Base-by-base conservation (phyloP, 2,113 vertebrate species). In the Eulacestoma nigropectus region DNA sequence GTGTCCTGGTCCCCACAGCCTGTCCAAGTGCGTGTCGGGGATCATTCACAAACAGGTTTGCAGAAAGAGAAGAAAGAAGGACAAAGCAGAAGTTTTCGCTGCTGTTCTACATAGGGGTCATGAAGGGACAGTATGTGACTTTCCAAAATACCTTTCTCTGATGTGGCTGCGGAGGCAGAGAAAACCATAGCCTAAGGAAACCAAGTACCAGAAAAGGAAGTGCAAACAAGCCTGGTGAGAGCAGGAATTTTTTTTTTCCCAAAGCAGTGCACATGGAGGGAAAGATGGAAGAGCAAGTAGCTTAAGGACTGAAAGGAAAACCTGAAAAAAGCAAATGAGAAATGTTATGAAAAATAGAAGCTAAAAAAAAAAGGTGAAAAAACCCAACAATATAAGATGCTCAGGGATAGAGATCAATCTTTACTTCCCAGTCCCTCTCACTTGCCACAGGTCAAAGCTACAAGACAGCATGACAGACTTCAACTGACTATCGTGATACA, bases 21-120 rank as follows among this genome's bases (percentile, higher is more conserved):
- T 2, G 2, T 4, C 53, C 41, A 13, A 0, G 2, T 33, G 63
- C 19, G 11, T 35, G 17, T 33, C 0, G 0, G 44, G 25, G 13
- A n/a, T 52, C 59, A 32, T 19, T 73, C 47, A 80, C 57, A 68
- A 79, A 70, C 21, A 47, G 11, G 2, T 16, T 70, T 57, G 57
- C 49, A 95, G 46, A 59, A 57, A 46, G 1, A 83, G 32, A 80
- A 52, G 27, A 81, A 84, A 70, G 25, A 26, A 88, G 27, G 35
- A 65, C 20, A 76, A 85, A 87, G 42, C 9, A n/a, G 37, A 84
- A 60, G 20, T 50, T 96, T 62, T 35, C 2, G 1, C 55, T 49
- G 22, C 18, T 73, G 57, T 64, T 32, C 49, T 76, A 37, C 20
- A 25, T 2, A 17, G 5, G 13, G 42, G 17, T 73, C 59, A 80